Evolutionary conservation across 2,888 invertebrate species (phyloP).

Genomic region (Iphiclides podalirius): DNA sequence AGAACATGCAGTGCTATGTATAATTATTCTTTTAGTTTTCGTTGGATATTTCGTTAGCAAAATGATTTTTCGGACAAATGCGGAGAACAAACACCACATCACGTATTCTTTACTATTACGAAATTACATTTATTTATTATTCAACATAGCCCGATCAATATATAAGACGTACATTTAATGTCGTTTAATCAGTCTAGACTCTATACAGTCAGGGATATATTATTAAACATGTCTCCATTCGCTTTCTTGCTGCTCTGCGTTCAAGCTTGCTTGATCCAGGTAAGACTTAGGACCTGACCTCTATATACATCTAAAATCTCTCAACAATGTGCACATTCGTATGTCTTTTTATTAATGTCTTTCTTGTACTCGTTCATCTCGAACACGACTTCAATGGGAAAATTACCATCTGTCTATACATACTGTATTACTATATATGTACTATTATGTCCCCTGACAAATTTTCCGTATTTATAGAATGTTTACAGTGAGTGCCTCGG

Average conservation of each 20-base stretch:
- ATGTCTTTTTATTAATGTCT: no score
- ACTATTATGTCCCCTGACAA: no score
- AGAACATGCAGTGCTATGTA: no score
- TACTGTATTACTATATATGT: no score
- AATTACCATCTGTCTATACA: no score
- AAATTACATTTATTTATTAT: not conserved
- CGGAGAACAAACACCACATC: not conserved
- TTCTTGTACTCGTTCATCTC: no score
- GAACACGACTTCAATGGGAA: no score
- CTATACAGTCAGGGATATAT: not conserved
- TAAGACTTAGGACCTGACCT: no score
- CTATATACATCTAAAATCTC: no score
- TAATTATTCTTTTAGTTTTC: no score
- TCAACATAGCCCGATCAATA: not conserved
- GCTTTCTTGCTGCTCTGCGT: slow-evolving; percentile 40
- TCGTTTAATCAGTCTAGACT: slow-evolving; percentile 5
- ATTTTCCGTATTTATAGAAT: slow-evolving; percentile 26
- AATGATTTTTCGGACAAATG: not conserved
- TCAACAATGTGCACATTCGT: no score
- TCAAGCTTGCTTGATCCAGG: slow-evolving; percentile 47
- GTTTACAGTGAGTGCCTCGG: slow-evolving; percentile 11
- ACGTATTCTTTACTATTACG: not conserved
- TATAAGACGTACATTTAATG: slow-evolving; percentile 3
- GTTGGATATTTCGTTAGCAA: no score
- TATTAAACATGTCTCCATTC: slow-evolving; percentile 36